Base-by-base conservation (phyloP, 2,888 invertebrate genomes). In the Dicyrtomina minuta region DNA sequence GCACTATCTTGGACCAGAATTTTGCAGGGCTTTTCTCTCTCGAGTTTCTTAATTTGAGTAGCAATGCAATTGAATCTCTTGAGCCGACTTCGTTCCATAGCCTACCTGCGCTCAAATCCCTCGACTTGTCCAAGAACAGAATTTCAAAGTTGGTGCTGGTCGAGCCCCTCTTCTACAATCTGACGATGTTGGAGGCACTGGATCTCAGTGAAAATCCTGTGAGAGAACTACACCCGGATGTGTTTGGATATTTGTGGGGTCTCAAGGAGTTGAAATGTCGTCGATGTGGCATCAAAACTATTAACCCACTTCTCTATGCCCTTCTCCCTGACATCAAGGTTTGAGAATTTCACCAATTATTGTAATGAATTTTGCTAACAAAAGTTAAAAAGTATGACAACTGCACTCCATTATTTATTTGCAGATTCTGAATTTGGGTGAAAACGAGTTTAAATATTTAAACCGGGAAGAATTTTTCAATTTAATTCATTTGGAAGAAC, bases 301-400 rank as follows among this genome's bases (percentile, higher is more conserved):
- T 92, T 79, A 91, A 92, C 83, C 88, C 89, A 12, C 89, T 90
- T 81, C 86, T 92, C 79, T 91, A 91, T 83, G 88, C 90, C 81
- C 85, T 90, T 79, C 86, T 90, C 79, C 86, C 89, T 72, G 87
- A 87, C 80, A 84, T 92, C 73, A 86, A 87, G 77, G 88, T 89
- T 5, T 33, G 33, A 80, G 12, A 46, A 49, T n/a, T n/a, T n/a
- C n/a, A n/a, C n/a, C n/a, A n/a, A n/a, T n/a, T n/a, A n/a, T n/a
- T n/a, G n/a, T n/a, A n/a, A n/a, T n/a, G n/a, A n/a, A n/a, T n/a
- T n/a, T n/a, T n/a, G n/a, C n/a, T n/a, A n/a, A n/a, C n/a, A n/a
- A n/a, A n/a, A n/a, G n/a, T n/a, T n/a, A n/a, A n/a, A n/a, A n/a
- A n/a, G n/a, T n/a, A n/a, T n/a, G n/a, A n/a, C n/a, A n/a, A n/a